Conservation (phyloP, 2,797 vertebrate species). For the Babyrousa celebensis region DNA sequence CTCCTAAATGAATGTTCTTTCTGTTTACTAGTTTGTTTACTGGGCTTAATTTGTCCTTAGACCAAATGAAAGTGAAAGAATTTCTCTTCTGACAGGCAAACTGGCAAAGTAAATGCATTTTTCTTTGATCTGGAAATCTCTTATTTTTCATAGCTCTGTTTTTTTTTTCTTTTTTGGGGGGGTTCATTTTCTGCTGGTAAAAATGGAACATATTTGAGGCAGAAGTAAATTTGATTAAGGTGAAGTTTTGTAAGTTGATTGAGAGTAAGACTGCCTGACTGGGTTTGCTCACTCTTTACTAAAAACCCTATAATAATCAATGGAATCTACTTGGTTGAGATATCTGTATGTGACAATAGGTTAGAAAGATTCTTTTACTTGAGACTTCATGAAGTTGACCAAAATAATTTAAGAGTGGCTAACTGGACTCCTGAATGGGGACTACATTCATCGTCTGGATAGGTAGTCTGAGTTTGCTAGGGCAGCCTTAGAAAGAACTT, state of each 20-base stretch:
- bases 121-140: background rate
- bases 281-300: background rate
- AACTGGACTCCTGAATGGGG: background rate
- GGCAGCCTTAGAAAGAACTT: background rate
- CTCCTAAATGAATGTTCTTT: background rate
- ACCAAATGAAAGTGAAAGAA: background rate
- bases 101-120: background rate
- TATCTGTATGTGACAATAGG: background rate
- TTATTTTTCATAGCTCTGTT: background rate
- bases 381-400: background rate
- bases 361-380: background rate
- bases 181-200: background rate
- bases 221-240: background rate
- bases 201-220: background rate
- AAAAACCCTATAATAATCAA: background rate
- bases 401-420: constrained; percentile 8
- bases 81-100: constrained; percentile 11
- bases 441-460: background rate
- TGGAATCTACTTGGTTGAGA: background rate
- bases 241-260: background rate
- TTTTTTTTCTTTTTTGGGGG: background rate
- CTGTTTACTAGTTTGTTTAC: background rate
- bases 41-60: background rate
- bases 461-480: background rate
- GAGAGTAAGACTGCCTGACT: background rate